These are phyloP conservation scores for Hymenochirus boettgeri DNA, from an alignment of 2,113 vertebrate species.

Conservation along the genomic window DNA sequence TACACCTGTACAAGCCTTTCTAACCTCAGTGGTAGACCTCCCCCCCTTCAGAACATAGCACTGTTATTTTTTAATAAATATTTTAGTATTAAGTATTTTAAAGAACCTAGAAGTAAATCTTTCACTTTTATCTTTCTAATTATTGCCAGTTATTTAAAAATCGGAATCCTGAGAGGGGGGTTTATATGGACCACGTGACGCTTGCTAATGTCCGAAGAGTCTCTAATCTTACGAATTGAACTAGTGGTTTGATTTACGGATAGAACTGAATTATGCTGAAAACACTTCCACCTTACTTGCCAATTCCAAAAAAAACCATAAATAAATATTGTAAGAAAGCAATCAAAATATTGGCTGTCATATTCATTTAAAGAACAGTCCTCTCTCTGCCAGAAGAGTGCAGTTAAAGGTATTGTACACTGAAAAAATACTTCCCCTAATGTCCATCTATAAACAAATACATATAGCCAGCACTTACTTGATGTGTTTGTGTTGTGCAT, in stretches of 20 bases:
- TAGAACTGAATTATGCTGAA: constrained; percentile 22
- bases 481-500: no score
- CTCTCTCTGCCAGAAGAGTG: no score
- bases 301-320: not conserved
- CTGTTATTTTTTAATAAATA: no score
- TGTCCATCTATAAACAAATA: no score
- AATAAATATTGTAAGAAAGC: not conserved
- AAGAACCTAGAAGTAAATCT: no score
- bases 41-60: no score
- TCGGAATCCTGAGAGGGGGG: not conserved
- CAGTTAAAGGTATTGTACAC: no score
- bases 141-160: not conserved
- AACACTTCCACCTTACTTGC: constrained; percentile 12
- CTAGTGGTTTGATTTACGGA: constrained; percentile 18
- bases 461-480: no score
- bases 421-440: no score
- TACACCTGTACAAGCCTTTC: no score
- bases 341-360: not conserved
- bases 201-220: constrained; percentile 27
- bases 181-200: constrained; percentile 18
- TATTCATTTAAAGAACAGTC: constrained; percentile 13
- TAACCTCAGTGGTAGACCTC: no score
- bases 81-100: no score
- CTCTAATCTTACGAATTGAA: constrained; percentile 2
- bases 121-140: not conserved